Base-by-base conservation (phyloP, 2,113 vertebrate genomes). In the Ramphastos sulfuratus region DNA sequence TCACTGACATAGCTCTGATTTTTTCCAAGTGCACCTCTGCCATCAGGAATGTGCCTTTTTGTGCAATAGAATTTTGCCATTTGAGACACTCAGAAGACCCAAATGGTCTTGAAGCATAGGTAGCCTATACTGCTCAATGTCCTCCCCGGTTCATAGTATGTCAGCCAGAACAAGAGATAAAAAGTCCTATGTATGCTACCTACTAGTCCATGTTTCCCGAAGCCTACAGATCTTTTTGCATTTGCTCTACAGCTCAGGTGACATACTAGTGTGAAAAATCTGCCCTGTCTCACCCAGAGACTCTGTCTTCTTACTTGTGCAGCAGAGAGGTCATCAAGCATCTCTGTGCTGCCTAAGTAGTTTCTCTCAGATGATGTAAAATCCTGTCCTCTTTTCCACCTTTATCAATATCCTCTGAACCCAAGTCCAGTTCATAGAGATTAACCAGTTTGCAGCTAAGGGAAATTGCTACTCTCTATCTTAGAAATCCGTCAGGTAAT, bases 271-370 rank as follows among this genome's bases (percentile, higher is more conserved):
- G 44, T 15, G 28, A 63, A 67, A 52, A 39, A 82, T 5, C 35
- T 58, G 42, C 20, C 33, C 33, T 5, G 3, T 24, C 60, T 63
- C 55, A 61, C 21, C 54, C 11, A 39, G 19, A 20, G 31, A n/a
- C 48, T 35, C 18, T 10, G 13, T 15, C 39, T 39, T 69, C 27
- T 48, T 0, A 1, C 15, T 30, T 35, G 18, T 23, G 20, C 20
- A 10, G n/a, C 50, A 54, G 9, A 24, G 6, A 25, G 7, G 8
- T 48, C 66, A 75, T 7, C 33, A n/a, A 78, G 18, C 12, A 59
- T 71, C 48, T 60, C 42, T 72, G 11, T 0, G 0, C 10, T 70
- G 9, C 9, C 3, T 11, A 44, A 73, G 72, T 5, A 55, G 13
- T 48, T 85, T 61, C 50, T 64, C 18, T 42, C 33, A 50, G 30